Conservation (phyloP, 2,113 vertebrate species). For the Psittacus erithacus region DNA sequence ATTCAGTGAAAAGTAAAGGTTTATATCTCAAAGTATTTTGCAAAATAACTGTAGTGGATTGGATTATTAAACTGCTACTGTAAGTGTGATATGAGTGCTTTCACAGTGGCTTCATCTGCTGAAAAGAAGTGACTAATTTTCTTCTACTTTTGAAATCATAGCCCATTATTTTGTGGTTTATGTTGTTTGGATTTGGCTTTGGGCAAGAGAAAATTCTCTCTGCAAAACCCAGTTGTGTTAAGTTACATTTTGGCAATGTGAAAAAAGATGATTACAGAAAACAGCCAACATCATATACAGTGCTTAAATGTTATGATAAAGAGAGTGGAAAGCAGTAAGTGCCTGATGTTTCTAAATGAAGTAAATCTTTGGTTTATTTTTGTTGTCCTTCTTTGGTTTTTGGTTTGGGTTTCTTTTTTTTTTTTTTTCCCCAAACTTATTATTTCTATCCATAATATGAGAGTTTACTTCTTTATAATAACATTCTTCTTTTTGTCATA, state of each 20-base stretch:
- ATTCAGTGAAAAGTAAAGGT: neutral
- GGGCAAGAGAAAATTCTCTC: slow-evolving; percentile 41
- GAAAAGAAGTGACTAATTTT: neutral
- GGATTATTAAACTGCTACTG: neutral
- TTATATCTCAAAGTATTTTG: neutral
- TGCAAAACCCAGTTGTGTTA: slow-evolving; percentile 57
- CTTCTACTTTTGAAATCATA: slow-evolving; percentile 45
- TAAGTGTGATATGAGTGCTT: neutral
- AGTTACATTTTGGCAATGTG: slow-evolving; percentile 58
- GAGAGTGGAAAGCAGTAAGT: slow-evolving; percentile 16
- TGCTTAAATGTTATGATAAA: slow-evolving; percentile 3
- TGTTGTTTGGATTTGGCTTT: slow-evolving; percentile 56
- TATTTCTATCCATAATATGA: slow-evolving; percentile 7
- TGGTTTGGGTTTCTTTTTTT: neutral
- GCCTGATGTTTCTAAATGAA: slow-evolving; percentile 14
- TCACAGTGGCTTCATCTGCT: neutral
- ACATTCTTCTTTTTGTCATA: neutral
- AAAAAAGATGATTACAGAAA: slow-evolving; percentile 30
- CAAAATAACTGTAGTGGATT: neutral
- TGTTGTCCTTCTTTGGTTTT: neutral
- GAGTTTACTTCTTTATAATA: neutral
- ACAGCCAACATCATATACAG: slow-evolving; percentile 5
- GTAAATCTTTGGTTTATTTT: neutral
- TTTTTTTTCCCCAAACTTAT: neutral
- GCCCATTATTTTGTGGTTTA: slow-evolving; percentile 40